Conservation (phyloP, 2,888 invertebrate genomes). For the Eretmocerus hayati region DNA sequence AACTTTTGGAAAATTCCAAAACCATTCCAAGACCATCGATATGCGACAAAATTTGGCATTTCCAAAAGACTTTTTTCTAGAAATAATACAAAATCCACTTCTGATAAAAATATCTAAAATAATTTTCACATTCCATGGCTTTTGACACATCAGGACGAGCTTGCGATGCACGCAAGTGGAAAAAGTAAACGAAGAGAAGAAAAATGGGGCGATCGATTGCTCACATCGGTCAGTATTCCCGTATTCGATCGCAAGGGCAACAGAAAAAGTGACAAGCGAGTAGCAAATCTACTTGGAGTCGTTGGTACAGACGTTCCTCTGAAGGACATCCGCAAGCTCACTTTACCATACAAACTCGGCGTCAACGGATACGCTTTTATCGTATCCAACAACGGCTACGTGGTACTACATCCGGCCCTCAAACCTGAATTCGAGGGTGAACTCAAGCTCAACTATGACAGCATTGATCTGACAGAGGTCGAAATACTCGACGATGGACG, state of each 20-base stretch:
- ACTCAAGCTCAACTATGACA: constrained; percentile 89
- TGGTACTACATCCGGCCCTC: constrained; percentile 89
- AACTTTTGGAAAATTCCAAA: too few relatives aligned
- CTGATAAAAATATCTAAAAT: not conserved
- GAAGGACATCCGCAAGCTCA: constrained; percentile 81
- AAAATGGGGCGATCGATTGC: constrained; percentile 52
- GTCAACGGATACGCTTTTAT: constrained; percentile 95
- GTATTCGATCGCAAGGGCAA: constrained; percentile 74
- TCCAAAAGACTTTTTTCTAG: too few relatives aligned
- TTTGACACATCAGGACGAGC: too few relatives aligned
- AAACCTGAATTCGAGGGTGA: constrained; percentile 67
- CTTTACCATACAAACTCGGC: constrained; percentile 89
- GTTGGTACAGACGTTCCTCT: constrained; percentile 93
- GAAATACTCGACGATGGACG: constrained; percentile 73
- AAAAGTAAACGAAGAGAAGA: too few relatives aligned
- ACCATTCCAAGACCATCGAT: too few relatives aligned
- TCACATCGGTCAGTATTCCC: constrained; percentile 89
- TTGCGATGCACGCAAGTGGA: too few relatives aligned
- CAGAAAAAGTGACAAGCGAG: constrained; percentile 49
- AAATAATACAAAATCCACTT: not conserved
- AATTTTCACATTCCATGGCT: too few relatives aligned
- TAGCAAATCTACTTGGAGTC: constrained; percentile 82
- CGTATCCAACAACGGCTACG: constrained; percentile 93
- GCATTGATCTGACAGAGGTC: constrained; percentile 90
- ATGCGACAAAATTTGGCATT: too few relatives aligned